phyloP scores from a whole-genome alignment of 2,888 invertebrate genomes.

The Anodontia alba region DNA sequence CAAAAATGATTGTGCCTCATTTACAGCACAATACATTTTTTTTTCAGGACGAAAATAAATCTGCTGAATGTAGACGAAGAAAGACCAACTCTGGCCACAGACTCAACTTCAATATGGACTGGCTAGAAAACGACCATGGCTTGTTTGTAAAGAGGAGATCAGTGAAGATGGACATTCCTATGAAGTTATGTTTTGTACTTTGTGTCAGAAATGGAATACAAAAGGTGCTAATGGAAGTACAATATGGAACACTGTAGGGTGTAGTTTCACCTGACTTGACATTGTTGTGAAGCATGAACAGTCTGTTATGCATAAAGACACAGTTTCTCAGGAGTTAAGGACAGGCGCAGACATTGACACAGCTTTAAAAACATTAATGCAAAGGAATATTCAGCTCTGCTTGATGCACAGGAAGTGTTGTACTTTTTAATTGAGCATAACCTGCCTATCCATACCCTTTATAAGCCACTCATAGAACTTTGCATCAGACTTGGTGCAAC shows the following conservation, averaged over 20 bases:
- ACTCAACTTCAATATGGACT: conserved; percentile 4
- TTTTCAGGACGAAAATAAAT: background rate
- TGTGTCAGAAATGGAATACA: conserved; percentile 1
- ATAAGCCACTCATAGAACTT: too few species aligned
- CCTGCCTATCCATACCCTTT: conserved; percentile 30
- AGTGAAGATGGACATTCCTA: conserved; percentile 8
- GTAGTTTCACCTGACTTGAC: background rate
- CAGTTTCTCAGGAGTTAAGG: conserved; percentile 18
- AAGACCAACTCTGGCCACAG: background rate
- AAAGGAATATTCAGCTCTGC: conserved; percentile 26
- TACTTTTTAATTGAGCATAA: conserved; percentile 36
- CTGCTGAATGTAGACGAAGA: conserved; percentile 1
- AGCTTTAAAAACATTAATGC: background rate
- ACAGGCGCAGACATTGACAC: background rate
- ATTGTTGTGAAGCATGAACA: background rate
- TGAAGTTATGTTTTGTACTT: conserved; percentile 8
- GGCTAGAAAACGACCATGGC: conserved; percentile 18
- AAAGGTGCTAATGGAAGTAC: conserved; percentile 7
- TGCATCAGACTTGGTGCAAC: too few species aligned
- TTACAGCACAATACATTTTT: background rate
- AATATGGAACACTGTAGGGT: conserved; percentile 5
- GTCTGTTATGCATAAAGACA: background rate
- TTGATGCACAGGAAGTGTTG: conserved; percentile 40
- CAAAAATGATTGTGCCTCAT: too few species aligned
- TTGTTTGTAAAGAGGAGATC: conserved; percentile 7